phyloP scores from a whole-genome alignment of 2,888 invertebrate genomes.

The Synergus itoensis region DNA sequence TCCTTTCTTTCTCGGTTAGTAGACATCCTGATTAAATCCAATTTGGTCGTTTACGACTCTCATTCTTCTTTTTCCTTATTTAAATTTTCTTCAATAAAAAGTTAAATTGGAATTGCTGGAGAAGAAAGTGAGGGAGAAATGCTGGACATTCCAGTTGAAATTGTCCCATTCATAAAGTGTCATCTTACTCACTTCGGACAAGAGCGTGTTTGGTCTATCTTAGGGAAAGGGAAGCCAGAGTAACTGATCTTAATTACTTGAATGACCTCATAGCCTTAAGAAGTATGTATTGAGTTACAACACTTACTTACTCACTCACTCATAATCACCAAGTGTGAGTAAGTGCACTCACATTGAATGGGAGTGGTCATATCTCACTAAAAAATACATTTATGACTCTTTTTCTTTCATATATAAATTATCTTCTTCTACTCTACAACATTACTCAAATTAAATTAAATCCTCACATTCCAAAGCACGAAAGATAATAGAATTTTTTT shows the following conservation, averaged over 20 bases:
- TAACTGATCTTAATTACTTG: constrained; percentile 76
- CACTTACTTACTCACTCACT: background rate
- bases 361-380: constrained; percentile 20
- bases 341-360: constrained; percentile 20
- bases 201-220: constrained; percentile 32
- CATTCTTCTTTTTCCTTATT: background rate
- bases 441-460: constrained; percentile 9
- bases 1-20: too few relatives aligned
- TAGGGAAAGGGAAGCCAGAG: constrained; percentile 63
- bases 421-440: background rate
- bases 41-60: background rate
- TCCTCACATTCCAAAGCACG: background rate
- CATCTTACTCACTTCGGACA: constrained; percentile 43
- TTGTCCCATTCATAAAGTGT: constrained; percentile 32
- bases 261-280: constrained; percentile 75
- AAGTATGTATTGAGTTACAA: constrained; percentile 73
- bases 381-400: background rate
- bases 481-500: background rate
- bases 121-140: constrained; percentile 30
- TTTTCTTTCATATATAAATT: background rate
- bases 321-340: background rate
- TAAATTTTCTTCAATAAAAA: constrained; percentile 1
- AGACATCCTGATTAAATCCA: background rate
- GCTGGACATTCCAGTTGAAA: constrained; percentile 13
- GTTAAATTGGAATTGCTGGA: constrained; percentile 3